These are phyloP conservation scores for Noturus placidus DNA, from an alignment of 2,113 vertebrate species.

Conservation along the genomic window DNA sequence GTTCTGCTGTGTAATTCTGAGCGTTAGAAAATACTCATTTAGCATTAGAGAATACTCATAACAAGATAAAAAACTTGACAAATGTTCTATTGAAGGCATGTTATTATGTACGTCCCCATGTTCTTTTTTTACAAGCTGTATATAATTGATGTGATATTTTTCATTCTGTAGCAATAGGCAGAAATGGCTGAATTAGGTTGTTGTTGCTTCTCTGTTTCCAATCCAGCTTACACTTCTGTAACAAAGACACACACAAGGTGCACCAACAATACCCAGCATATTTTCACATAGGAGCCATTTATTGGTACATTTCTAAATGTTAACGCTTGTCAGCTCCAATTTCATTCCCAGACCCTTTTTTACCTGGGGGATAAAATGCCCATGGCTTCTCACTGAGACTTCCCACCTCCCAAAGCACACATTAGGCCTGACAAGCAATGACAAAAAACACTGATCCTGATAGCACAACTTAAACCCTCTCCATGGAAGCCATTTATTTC, in stretches of 20 bases:
- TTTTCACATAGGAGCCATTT: constrained; percentile 73
- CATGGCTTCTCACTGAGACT: constrained; percentile 63
- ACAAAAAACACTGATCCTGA: constrained; percentile 76
- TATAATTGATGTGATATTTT: constrained; percentile 5
- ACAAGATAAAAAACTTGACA: constrained; percentile 10
- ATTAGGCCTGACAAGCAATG: constrained; percentile 77
- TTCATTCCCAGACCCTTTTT: constrained; percentile 72
- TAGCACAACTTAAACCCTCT: constrained; percentile 63
- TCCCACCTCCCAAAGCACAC: constrained; percentile 63
- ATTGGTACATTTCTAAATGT: constrained; percentile 83
- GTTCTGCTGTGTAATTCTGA: constrained; percentile 3
- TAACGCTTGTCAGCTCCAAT: constrained; percentile 86
- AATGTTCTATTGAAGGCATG: constrained; percentile 27
- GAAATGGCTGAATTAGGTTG: constrained; percentile 13
- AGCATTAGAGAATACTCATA: background rate
- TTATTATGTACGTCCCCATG: background rate
- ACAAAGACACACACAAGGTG: constrained; percentile 43
- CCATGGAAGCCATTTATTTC: constrained; percentile 66
- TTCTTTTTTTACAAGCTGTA: background rate
- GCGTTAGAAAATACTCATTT: background rate
- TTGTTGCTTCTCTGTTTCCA: constrained; percentile 30
- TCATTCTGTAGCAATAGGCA: constrained; percentile 14
- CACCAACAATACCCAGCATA: constrained; percentile 67
- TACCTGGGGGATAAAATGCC: constrained; percentile 77
- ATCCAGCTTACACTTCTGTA: constrained; percentile 33